Percentiles rank a stretch among this genome's conserved stretches.
phyloP scores from a whole-genome alignment of 30 jellyfish, hydroid and myxozoan genomes.

The Morbakka virulenta region DNA sequence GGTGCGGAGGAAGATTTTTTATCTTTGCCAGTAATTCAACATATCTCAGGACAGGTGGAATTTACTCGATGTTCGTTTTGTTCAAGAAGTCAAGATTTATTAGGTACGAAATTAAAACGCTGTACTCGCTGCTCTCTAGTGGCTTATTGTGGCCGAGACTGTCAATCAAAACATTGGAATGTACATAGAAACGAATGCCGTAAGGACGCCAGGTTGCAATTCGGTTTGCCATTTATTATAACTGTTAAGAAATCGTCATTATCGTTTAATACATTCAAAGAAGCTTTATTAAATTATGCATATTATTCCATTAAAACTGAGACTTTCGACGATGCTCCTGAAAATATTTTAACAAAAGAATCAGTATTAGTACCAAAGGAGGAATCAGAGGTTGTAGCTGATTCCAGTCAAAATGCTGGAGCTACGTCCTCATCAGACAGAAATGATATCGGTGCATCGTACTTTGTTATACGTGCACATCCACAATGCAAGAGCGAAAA shows the following conservation, averaged over 20 bases:
- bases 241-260: conserved; percentile 40
- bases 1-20: conserved; percentile 64
- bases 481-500: too few relatives aligned
- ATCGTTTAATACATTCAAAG: conserved; percentile 37
- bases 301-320: conserved; percentile 45
- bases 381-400: too few relatives aligned
- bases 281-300: conserved; percentile 51
- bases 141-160: conserved; percentile 84
- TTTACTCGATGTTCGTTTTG: conserved; percentile 43
- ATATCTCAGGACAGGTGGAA: conserved; percentile 5
- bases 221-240: conserved; percentile 81
- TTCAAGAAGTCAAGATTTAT: conserved; percentile 33
- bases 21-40: conserved; percentile 73
- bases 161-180: conserved; percentile 88
- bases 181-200: conserved; percentile 63
- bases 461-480: too few relatives aligned
- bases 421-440: too few relatives aligned
- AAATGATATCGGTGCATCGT: too few relatives aligned
- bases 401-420: too few relatives aligned
- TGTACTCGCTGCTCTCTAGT: conserved; percentile 85
- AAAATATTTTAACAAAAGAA: too few relatives aligned
- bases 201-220: conserved; percentile 49
- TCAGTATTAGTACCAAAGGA: too few relatives aligned
- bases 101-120: conserved; percentile 65
- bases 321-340: conserved; percentile 23